Percentiles rank a stretch among this genome's conserved stretches.
phyloP scores from a whole-genome alignment of 2,113 vertebrate species.

The Cryptotis parvus region DNA sequence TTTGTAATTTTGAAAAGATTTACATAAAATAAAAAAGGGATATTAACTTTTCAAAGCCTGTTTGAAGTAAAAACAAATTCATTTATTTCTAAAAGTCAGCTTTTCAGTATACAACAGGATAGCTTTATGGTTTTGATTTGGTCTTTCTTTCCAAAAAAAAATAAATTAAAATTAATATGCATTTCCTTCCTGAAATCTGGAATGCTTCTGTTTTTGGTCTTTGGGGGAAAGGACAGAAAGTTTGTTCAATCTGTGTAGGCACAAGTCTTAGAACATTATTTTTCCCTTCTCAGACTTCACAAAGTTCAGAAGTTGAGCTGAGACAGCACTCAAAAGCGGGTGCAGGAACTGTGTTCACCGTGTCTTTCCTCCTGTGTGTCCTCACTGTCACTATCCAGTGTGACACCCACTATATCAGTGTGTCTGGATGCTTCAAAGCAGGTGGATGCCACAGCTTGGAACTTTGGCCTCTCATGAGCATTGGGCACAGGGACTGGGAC shows the following conservation, averaged over 20 bases:
- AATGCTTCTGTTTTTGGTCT: slow-evolving; percentile 30
- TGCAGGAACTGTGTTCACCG: background rate
- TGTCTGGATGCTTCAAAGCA: background rate
- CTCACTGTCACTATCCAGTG: background rate
- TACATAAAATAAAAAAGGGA: slow-evolving; percentile 39
- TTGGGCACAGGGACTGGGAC: background rate
- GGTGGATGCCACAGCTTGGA: background rate
- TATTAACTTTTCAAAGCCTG: slow-evolving; percentile 41
- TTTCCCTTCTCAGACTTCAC: background rate
- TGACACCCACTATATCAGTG: no score
- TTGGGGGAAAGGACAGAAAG: background rate
- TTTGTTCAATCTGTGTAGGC: background rate
- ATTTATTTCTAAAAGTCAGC: slow-evolving; percentile 20
- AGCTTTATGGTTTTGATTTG: slow-evolving; percentile 13
- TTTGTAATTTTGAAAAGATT: slow-evolving; percentile 12
- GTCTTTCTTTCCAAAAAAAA: slow-evolving; percentile 43
- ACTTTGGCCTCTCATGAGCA: background rate
- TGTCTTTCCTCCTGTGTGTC: background rate
- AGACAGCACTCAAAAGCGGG: background rate
- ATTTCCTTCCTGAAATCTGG: slow-evolving; percentile 50
- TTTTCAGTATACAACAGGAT: slow-evolving; percentile 10
- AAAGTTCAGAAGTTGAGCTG: background rate
- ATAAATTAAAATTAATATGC: background rate
- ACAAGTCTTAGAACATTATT: background rate
- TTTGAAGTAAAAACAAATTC: slow-evolving; percentile 49